Evolutionary conservation across 2,888 invertebrate species (phyloP).

Genomic region (Xestoiulus laeticollis): DNA sequence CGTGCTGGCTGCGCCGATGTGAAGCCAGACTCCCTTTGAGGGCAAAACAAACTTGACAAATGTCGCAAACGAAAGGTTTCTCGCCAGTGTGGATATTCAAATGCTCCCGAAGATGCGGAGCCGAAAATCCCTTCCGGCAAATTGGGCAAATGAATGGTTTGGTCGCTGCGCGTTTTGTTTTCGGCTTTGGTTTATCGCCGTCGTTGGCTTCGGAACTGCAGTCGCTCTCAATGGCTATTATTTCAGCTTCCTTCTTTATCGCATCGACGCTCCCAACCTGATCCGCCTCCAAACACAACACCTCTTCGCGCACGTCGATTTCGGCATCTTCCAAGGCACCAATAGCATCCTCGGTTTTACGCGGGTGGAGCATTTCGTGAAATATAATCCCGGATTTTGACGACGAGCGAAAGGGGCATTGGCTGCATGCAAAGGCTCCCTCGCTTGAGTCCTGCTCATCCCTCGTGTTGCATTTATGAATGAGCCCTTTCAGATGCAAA

Average conservation of each 20-base stretch:
- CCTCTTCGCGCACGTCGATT: not conserved
- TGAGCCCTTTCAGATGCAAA: slow-evolving; percentile 67
- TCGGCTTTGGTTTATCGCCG: not conserved
- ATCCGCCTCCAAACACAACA: not conserved
- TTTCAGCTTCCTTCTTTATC: not conserved
- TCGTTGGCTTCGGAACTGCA: not conserved
- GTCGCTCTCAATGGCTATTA: not conserved
- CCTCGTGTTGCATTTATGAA: slow-evolving; percentile 61
- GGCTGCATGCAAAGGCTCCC: slow-evolving; percentile 40
- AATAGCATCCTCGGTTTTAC: slow-evolving; percentile 62
- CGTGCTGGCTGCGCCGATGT: slow-evolving; percentile 58
- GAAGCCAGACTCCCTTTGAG: slow-evolving; percentile 51
- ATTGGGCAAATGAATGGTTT: slow-evolving; percentile 61
- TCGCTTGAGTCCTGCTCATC: not conserved
- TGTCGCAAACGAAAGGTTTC: slow-evolving; percentile 58
- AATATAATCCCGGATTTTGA: slow-evolving; percentile 77
- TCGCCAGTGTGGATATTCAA: slow-evolving; percentile 62
- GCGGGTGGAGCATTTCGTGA: slow-evolving; percentile 69
- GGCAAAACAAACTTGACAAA: slow-evolving; percentile 60
- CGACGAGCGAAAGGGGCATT: slow-evolving; percentile 69
- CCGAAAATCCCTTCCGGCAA: slow-evolving; percentile 60
- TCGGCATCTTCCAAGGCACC: slow-evolving; percentile 65
- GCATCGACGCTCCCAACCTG: not conserved
- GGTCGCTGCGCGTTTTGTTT: not conserved
- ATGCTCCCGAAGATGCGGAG: slow-evolving; percentile 61